These are phyloP conservation scores for Scolopax bukidnonensis DNA, from an alignment of 2,797 vertebrate genomes.

Conservation along the genomic window DNA sequence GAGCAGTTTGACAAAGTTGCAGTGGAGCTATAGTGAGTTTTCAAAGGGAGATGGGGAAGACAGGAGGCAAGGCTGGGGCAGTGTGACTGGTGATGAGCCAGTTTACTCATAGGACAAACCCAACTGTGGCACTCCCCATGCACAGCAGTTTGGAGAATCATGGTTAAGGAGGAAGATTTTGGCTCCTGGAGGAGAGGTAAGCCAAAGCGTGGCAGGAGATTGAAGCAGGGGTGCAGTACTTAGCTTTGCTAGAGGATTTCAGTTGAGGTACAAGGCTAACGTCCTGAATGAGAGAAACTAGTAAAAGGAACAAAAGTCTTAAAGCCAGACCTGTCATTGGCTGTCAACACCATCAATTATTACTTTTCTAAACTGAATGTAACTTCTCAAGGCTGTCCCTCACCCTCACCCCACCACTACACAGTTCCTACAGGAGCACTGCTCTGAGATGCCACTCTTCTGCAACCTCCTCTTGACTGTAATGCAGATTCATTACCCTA, in stretches of 20 bases:
- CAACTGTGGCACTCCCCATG: rapidly evolving
- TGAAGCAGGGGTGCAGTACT: not conserved
- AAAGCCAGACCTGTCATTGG: not conserved
- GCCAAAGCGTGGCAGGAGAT: rapidly evolving
- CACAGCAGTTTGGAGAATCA: not conserved
- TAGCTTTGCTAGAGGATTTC: not conserved
- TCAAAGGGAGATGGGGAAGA: not conserved
- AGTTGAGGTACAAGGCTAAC: not conserved
- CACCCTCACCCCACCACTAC: no score
- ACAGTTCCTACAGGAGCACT: not conserved
- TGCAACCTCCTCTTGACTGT: not conserved
- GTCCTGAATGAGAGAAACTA: not conserved
- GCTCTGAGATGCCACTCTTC: not conserved
- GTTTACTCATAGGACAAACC: not conserved
- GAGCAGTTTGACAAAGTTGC: not conserved
- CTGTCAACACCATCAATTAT: not conserved
- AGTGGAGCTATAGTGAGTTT: not conserved
- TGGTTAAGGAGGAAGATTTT: not conserved
- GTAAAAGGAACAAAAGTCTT: not conserved
- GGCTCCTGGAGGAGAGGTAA: not conserved
- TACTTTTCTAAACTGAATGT: not conserved
- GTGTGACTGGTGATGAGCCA: rapidly evolving
- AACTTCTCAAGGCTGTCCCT: not conserved
- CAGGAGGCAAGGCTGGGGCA: not conserved
- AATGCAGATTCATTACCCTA: not conserved